Evolutionary conservation across 2,888 invertebrate genomes (phyloP).

Genomic region (Sarcophaga caerulescens): DNA sequence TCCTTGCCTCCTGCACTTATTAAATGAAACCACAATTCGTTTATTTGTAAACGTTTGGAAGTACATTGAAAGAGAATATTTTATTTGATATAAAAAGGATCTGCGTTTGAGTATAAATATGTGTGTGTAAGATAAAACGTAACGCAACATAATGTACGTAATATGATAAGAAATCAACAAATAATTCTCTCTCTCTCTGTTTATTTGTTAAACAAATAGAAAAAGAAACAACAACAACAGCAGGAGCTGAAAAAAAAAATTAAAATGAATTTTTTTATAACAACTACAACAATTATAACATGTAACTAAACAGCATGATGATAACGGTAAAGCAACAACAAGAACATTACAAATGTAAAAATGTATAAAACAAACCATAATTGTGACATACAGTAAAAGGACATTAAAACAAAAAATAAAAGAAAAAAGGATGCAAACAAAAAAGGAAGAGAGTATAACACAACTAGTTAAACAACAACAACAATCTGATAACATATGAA

Average conservation of each 20-base stretch:
- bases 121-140: background rate
- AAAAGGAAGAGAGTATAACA: background rate
- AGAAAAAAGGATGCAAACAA: background rate
- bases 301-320: background rate
- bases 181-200: background rate
- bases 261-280: background rate
- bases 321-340: slow-evolving; percentile 13
- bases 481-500: slow-evolving; percentile 15
- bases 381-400: background rate
- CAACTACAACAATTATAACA: background rate
- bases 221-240: background rate
- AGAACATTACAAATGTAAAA: slow-evolving; percentile 8
- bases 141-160: background rate
- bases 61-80: no score
- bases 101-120: background rate
- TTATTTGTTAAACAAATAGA: no score
- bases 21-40: no score
- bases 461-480: background rate
- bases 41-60: no score
- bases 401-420: background rate
- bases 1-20: no score
- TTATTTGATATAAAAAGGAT: background rate
- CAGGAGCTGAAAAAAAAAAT: background rate
- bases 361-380: slow-evolving; percentile 5
- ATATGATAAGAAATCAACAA: background rate